These are phyloP conservation scores for Tipula vernalis DNA, from an alignment of 2,888 invertebrate species.

Conservation along the genomic window DNA sequence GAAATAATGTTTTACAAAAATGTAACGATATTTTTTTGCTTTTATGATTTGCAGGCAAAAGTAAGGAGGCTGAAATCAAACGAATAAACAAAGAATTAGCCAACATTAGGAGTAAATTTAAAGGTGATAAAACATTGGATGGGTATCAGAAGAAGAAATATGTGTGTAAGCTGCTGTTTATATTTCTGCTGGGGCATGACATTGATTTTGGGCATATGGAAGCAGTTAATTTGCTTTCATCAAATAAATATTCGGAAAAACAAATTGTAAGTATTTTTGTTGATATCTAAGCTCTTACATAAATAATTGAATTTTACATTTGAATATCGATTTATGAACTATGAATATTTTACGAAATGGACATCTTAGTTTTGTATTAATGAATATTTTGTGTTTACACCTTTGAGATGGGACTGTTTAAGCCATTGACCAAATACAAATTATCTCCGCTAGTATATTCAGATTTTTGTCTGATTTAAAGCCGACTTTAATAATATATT, in stretches of 20 bases:
- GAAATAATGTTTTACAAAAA: neutral
- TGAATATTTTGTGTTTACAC: no score
- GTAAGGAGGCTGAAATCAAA: conserved; percentile 99
- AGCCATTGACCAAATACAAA: no score
- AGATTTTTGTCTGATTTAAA: no score
- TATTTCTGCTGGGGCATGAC: conserved; percentile 98
- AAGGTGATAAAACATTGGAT: conserved; percentile 99
- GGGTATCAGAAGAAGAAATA: conserved; percentile 99
- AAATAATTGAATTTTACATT: neutral
- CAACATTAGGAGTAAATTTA: conserved; percentile 98
- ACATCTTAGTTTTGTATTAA: neutral
- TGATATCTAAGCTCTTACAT: neutral
- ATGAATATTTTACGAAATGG: neutral
- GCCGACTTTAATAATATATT: no score
- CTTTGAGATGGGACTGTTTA: no score
- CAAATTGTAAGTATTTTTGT: conserved; percentile 68
- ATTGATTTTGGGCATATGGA: conserved; percentile 99
- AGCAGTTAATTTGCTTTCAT: conserved; percentile 96
- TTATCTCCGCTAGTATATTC: no score
- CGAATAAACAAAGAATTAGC: conserved; percentile 99
- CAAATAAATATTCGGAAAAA: conserved; percentile 99
- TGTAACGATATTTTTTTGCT: conserved; percentile 13
- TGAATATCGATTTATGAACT: neutral
- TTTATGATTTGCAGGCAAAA: conserved; percentile 59
- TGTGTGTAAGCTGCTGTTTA: conserved; percentile 98